Base-by-base conservation (phyloP, 1,140 invertebrate species). In the Meloidogyne exigua region DNA sequence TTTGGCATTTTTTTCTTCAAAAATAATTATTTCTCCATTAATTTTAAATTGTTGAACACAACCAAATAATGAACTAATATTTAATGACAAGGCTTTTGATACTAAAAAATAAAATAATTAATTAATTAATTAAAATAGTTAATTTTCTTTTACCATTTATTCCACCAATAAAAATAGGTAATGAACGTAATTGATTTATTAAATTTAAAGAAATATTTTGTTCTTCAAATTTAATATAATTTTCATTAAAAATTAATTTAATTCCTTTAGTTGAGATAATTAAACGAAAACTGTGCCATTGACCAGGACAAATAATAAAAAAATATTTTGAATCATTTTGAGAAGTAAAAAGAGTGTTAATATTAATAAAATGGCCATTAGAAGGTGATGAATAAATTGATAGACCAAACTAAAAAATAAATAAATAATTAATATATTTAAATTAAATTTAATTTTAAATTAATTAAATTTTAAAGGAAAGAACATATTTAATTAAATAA, bases 111-210 rank as follows among this genome's bases (percentile, higher is more conserved):
- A 64, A 62, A 75, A 7, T 39, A 39, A 39, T 7, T 39, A 39
- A 39, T 39, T 39, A 32, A 32, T 32, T 32, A 32, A 32, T 32
- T 32, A n/a, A n/a, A n/a, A n/a, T n/a, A n/a, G n/a, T n/a, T n/a
- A n/a, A n/a, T n/a, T n/a, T n/a, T 18, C 44, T 21, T 15, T 62
- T 79, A 79, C 77, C 77, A 15, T 83, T 79, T 21, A 78, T 67
- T 25, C 79, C 82, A 15, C 82, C 81, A 44, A 82, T 36, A 67
- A 72, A 64, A 67, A 84, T 15, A n/a, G 81, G 73, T 42, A 82
- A 32, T 36, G 69, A 70, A 25, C 72, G 76, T 32, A 84, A 63
- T 68, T 79, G 44, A 15, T 84, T 69, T 11, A 82, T 25, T 39
- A 75, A 36, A 21, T 49, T n/a, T 25, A 11, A 28, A 23, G 69